A percentile compares a stretch with the other conserved stretches of the same genome.
phyloP scores from a whole-genome alignment of 2,797 vertebrate species.

The Hydrocynus forskahlii region DNA sequence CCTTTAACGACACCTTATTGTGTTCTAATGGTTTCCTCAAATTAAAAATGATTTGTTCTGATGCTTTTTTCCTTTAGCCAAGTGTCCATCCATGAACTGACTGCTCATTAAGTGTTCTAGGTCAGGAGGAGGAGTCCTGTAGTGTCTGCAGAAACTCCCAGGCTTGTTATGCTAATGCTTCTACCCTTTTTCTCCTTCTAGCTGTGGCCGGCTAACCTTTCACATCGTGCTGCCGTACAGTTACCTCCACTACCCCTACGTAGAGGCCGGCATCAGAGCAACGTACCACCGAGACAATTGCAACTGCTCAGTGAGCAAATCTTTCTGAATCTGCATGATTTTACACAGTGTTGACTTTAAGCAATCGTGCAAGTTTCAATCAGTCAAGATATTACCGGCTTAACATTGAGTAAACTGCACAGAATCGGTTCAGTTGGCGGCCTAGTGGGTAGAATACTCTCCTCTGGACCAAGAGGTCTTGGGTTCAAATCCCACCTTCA shows the following conservation, averaged over 20 bases:
- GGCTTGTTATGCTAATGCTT: neutral
- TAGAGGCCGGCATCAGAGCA: conserved; percentile 85
- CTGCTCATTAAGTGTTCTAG: neutral
- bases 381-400: no score
- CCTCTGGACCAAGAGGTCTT: no score
- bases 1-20: no score
- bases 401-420: no score
- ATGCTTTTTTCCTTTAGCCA: neutral
- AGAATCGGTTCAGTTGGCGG: no score
- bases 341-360: neutral
- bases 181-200: conserved; percentile 50
- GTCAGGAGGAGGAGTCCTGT: neutral
- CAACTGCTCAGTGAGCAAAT: conserved; percentile 81
- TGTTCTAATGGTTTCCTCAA: no score
- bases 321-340: neutral
- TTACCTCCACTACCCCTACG: conserved; percentile 80
- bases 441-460: no score
- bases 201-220: conserved; percentile 87
- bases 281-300: conserved; percentile 81
- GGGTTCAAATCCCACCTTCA: no score
- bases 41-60: no score
- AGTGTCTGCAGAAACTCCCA: no score
- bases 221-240: conserved; percentile 88
- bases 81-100: neutral
- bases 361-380: no score